Evolutionary conservation across 2,888 invertebrate genomes (phyloP), one percentile per base, ranked within the genome.

Genomic region (Xylocampa areola): DNA sequence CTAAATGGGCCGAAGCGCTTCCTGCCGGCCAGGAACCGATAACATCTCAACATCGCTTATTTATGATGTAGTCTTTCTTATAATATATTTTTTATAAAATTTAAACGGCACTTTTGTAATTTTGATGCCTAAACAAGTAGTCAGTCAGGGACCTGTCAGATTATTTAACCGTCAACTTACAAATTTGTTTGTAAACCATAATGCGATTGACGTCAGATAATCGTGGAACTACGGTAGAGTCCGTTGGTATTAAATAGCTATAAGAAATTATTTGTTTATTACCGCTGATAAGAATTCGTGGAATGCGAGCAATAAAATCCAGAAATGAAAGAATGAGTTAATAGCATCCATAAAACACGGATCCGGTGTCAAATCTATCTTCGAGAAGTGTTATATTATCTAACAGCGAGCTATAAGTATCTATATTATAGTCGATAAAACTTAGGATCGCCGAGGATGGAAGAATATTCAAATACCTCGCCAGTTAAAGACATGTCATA

Each of bases 1-100:
- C 87, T 94, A 94, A 94, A 94, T 92, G 90, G 90, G 88, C 85
- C 82, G 91, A 91, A 90, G 91, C 91, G 92, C 90, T 94, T 93
- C 94, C 94, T 92, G 92, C 89, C 89, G 82, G 82, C 81, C 84
- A 68, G 70, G 62, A 53, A 72, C 78, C 84, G 92, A 92, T 93
- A 92, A 81, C 89, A 92, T 92, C 93, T 87, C 85, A 73, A 87
- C 85, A 83, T 86, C 82, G 82, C 85, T 88, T 88, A 92, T 92
- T 91, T 92, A 91, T 86, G 87, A 88, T 80, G 84, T 79, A 83
- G 81, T 81, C 84, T 80, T 85, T 84, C 87, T 83, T 85, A 83
- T 67, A n/a, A n/a, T 74, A 74, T 84, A 83, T 74, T 73, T 73
- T 79, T 79, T 81, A 78, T 76, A 67, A 63, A 69, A 64, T 79